phyloP scores from a whole-genome alignment of 2,113 vertebrate genomes.

The Todiramphus chloris region DNA sequence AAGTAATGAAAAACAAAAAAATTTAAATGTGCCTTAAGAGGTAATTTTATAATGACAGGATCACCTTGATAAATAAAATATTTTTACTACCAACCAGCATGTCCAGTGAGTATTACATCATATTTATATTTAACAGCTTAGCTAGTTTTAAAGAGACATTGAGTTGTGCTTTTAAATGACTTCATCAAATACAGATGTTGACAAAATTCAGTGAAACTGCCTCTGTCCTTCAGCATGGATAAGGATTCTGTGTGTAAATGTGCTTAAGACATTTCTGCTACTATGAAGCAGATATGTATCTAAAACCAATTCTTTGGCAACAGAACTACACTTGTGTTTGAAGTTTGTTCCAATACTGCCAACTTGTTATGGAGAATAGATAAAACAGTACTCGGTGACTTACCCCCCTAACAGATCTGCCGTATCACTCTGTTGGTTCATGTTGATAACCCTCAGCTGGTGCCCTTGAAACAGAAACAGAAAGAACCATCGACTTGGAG shows the following conservation, averaged over 20 bases:
- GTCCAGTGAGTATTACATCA: not conserved
- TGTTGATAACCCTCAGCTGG: constrained; percentile 89
- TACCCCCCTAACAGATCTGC: constrained; percentile 96
- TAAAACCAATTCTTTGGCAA: not conserved
- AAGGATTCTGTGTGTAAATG: not conserved
- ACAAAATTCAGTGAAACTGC: not conserved
- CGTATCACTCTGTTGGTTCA: constrained; percentile 98
- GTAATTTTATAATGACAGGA: rapidly evolving
- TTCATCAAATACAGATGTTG: not conserved
- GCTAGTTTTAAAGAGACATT: not conserved
- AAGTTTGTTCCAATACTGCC: not conserved
- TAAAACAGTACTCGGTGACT: constrained; percentile 44
- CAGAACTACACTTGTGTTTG: not conserved
- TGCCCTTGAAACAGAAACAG: constrained; percentile 79
- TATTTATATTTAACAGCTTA: not conserved
- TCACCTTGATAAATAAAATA: not conserved
- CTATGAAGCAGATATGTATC: rapidly evolving
- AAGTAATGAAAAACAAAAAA: rapidly evolving
- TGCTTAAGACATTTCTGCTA: not conserved
- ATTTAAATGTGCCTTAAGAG: not conserved
- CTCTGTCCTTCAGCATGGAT: not conserved
- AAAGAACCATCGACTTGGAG: not conserved
- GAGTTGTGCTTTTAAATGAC: not conserved
- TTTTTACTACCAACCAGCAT: not conserved
- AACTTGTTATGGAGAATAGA: not conserved